phyloP scores from a whole-genome alignment of 1,140 invertebrate genomes.

The Zaprionus gabonicus region DNA sequence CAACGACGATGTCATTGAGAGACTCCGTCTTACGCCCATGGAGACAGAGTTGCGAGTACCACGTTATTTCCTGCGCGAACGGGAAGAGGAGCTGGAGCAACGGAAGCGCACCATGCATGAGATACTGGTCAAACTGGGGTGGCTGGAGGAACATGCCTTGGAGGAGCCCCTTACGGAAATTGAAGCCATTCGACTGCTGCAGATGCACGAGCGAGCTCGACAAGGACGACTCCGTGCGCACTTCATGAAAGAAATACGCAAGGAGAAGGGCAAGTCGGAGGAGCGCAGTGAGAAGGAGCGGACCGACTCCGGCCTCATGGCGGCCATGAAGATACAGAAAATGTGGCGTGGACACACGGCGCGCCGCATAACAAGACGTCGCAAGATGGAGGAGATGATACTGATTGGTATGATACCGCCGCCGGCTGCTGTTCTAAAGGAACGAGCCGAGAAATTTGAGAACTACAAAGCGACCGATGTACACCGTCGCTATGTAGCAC shows the following conservation, averaged over 20 bases:
- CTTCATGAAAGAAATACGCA: slow-evolving; percentile 96
- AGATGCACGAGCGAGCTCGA: slow-evolving; percentile 95
- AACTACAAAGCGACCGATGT: slow-evolving; percentile 67
- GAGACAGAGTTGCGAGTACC: slow-evolving; percentile 89
- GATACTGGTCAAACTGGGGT: slow-evolving; percentile 88
- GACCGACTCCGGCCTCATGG: slow-evolving; percentile 85
- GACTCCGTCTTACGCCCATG: slow-evolving; percentile 87
- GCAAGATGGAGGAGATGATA: slow-evolving; percentile 93
- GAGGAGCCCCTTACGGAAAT: slow-evolving; percentile 89
- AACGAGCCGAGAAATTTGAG: slow-evolving; percentile 70
- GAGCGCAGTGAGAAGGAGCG: slow-evolving; percentile 86
- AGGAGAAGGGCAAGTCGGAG: slow-evolving; percentile 89
- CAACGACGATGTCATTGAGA: slow-evolving; percentile 91
- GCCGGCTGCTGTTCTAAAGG: slow-evolving; percentile 72
- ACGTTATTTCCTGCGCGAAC: slow-evolving; percentile 89
- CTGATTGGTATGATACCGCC: slow-evolving; percentile 91
- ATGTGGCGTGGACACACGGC: slow-evolving; percentile 93
- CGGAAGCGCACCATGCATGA: slow-evolving; percentile 88
- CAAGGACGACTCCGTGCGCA: slow-evolving; percentile 93
- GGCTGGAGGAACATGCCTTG: slow-evolving; percentile 86
- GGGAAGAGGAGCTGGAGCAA: slow-evolving; percentile 87
- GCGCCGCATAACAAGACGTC: slow-evolving; percentile 88
- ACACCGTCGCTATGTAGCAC: slow-evolving; percentile 86
- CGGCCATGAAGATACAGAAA: slow-evolving; percentile 92
- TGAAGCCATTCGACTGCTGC: slow-evolving; percentile 94